phyloP scores from a whole-genome alignment of 2,113 vertebrate genomes.

The Carassius auratus region DNA sequence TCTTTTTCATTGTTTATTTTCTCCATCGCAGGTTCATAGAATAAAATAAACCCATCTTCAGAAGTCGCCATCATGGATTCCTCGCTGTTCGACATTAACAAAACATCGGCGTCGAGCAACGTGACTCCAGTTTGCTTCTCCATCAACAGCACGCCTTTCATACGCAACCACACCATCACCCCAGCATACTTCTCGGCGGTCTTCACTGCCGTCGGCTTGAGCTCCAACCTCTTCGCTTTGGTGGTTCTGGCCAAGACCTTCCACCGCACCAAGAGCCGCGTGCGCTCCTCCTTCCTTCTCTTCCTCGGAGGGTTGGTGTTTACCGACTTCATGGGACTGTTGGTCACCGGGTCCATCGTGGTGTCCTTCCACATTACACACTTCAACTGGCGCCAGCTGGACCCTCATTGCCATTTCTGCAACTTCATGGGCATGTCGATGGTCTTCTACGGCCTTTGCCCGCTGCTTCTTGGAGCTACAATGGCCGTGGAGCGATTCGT shows the following conservation, averaged over 20 bases:
- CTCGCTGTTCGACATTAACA: conserved; percentile 54
- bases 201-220: conserved; percentile 83
- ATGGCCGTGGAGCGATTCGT: conserved; percentile 91
- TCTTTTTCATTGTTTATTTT: background rate
- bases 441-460: conserved; percentile 95
- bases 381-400: conserved; percentile 80
- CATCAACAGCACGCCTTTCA: conserved; percentile 66
- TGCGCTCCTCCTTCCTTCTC: conserved; percentile 88
- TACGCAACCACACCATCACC: conserved; percentile 57
- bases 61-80: conserved; percentile 58
- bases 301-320: conserved; percentile 89
- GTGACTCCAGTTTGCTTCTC: conserved; percentile 69
- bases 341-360: conserved; percentile 86
- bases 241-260: conserved; percentile 82
- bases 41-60: conserved; percentile 19
- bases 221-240: conserved; percentile 90
- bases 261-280: conserved; percentile 66
- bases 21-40: background rate
- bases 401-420: conserved; percentile 87
- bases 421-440: conserved; percentile 91
- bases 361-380: conserved; percentile 78
- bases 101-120: conserved; percentile 34
- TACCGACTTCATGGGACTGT: conserved; percentile 92
- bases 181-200: conserved; percentile 80
- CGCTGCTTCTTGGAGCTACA: conserved; percentile 85